Evolutionary conservation across 2,888 invertebrate species (phyloP).

Genomic region (Eupithecia subumbrata): DNA sequence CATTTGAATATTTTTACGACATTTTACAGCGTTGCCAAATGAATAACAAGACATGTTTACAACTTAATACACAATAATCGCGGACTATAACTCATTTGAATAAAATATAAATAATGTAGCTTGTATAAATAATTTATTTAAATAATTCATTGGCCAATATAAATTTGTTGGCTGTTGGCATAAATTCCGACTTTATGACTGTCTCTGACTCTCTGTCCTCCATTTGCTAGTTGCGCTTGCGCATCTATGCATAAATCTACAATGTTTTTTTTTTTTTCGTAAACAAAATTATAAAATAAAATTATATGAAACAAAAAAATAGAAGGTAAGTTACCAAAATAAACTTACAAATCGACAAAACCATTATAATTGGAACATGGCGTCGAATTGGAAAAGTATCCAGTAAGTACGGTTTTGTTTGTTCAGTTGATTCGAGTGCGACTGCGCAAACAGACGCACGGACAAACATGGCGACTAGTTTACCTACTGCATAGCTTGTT

Average conservation of each 20-base stretch:
- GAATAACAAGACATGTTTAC: slow-evolving; percentile 43
- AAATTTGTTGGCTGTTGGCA: slow-evolving; percentile 39
- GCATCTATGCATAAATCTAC: background rate
- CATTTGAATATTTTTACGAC: slow-evolving; percentile 20
- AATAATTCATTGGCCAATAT: slow-evolving; percentile 44
- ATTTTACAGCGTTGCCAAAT: slow-evolving; percentile 16
- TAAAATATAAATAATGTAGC: slow-evolving; percentile 22
- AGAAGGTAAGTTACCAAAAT: background rate
- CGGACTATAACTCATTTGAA: slow-evolving; percentile 25
- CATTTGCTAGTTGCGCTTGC: background rate
- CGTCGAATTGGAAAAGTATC: slow-evolving; percentile 36
- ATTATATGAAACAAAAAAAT: too few species aligned
- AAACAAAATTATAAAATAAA: too few species aligned
- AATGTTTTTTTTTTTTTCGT: background rate
- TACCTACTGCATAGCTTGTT: slow-evolving; percentile 25
- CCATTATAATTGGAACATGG: slow-evolving; percentile 27
- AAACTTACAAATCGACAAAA: background rate
- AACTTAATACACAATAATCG: slow-evolving; percentile 36
- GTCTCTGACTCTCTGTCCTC: background rate
- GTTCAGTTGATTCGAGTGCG: slow-evolving; percentile 47
- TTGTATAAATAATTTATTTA: slow-evolving; percentile 19
- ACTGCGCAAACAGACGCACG: slow-evolving; percentile 41
- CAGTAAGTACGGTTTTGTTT: slow-evolving; percentile 40
- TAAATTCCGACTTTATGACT: slow-evolving; percentile 29
- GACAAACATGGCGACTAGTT: slow-evolving; percentile 26